Conservation (phyloP, 2,113 vertebrate species). For the Mesembrinibis cayennensis region DNA sequence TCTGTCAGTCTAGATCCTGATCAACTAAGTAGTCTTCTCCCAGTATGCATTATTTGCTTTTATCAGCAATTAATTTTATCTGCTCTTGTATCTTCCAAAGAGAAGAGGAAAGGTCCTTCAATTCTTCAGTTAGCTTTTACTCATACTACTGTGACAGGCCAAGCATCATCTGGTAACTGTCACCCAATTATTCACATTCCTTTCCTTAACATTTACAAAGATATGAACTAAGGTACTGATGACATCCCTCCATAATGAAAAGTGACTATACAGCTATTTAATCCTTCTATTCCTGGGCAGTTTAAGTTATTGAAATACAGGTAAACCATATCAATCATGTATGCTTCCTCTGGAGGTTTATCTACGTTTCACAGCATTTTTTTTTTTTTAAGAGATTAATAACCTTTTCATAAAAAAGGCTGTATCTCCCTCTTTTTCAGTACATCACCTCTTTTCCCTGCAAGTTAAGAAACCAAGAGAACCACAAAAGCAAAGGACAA, state of each 20-base stretch:
- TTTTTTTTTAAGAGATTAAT: not conserved
- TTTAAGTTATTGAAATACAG: not conserved
- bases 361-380: not conserved
- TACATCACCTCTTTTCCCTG: not conserved
- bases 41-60: not conserved
- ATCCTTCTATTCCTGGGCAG: not conserved
- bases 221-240: not conserved
- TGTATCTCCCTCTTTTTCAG: not conserved
- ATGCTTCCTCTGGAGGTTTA: not conserved
- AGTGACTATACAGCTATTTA: not conserved
- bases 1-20: not conserved
- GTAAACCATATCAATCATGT: not conserved
- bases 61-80: not conserved
- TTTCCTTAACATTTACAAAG: not conserved
- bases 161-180: not conserved
- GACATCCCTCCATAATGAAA: not conserved
- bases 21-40: not conserved
- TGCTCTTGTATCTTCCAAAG: not conserved
- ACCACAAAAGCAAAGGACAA: not conserved
- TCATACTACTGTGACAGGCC: not conserved
- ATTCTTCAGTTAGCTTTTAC: not conserved
- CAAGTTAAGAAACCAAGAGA: not conserved
- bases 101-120: not conserved
- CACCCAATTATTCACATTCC: not conserved
- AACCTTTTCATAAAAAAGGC: not conserved